phyloP scores from a whole-genome alignment of 2,113 vertebrate genomes.

The Bolborhynchus lineola region DNA sequence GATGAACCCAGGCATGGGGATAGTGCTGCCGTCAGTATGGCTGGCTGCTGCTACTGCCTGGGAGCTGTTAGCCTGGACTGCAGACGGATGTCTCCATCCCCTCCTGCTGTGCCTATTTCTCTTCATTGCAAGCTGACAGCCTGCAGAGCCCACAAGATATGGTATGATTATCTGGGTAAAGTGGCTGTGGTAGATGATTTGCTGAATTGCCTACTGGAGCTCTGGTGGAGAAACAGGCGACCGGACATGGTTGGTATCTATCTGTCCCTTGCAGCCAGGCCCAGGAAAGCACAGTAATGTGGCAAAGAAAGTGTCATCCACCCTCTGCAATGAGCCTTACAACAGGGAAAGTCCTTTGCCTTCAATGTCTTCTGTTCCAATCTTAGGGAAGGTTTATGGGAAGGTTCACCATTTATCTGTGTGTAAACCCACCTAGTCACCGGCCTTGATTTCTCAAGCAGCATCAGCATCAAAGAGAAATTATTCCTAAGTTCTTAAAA shows the following conservation, averaged over 20 bases:
- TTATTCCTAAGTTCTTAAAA: neutral
- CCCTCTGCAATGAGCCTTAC: neutral
- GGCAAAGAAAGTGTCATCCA: neutral
- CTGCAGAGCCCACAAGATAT: neutral
- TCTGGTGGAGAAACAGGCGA: neutral
- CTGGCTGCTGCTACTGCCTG: neutral
- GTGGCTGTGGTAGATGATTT: neutral
- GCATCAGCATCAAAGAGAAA: neutral
- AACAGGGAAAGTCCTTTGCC: neutral
- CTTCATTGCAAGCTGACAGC: neutral
- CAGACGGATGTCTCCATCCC: neutral
- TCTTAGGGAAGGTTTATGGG: neutral
- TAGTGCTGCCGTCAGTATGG: neutral
- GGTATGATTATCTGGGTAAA: neutral
- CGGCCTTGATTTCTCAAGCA: neutral
- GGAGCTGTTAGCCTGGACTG: neutral
- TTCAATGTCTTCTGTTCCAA: neutral
- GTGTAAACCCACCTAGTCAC: neutral
- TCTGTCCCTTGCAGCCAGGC: neutral
- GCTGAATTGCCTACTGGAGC: neutral
- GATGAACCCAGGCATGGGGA: accelerated
- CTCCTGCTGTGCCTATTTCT: neutral
- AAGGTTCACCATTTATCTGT: neutral
- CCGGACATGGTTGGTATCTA: accelerated
- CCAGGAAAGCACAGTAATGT: neutral